Evolutionary conservation across 1,140 invertebrate species (phyloP).

Genomic region (Drosophila saltans): DNA sequence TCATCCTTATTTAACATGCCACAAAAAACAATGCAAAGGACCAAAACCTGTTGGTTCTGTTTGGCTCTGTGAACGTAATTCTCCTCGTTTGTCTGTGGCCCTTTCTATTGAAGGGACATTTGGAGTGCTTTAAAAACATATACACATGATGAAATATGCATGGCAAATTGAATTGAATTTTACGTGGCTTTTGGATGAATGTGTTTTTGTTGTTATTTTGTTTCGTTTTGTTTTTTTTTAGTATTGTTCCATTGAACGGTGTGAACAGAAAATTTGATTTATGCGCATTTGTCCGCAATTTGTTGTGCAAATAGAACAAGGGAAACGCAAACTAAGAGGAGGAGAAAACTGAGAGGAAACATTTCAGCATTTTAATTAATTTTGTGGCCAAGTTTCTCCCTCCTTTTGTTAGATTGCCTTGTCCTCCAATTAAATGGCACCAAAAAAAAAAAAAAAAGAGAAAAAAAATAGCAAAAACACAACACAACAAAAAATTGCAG

Average conservation of each 20-base stretch:
- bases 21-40: slow-evolving; percentile 45
- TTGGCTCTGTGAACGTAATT: not conserved
- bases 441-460: slow-evolving; percentile 25
- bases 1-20: slow-evolving; percentile 26
- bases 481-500: slow-evolving; percentile 49
- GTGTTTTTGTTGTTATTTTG: not conserved
- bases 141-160: slow-evolving; percentile 74
- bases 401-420: slow-evolving; percentile 23
- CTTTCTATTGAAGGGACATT: slow-evolving; percentile 33
- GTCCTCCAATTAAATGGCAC: slow-evolving; percentile 64
- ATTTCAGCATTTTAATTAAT: slow-evolving; percentile 74
- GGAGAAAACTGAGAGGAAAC: slow-evolving; percentile 26
- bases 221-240: slow-evolving; percentile 15
- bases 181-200: slow-evolving; percentile 12
- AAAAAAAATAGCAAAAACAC: too few species aligned
- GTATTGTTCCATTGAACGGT: slow-evolving; percentile 56
- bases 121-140: slow-evolving; percentile 65
- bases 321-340: slow-evolving; percentile 12
- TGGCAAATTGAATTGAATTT: slow-evolving; percentile 74
- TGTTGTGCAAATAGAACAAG: slow-evolving; percentile 70
- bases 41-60: slow-evolving; percentile 52
- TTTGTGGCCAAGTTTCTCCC: slow-evolving; percentile 32
- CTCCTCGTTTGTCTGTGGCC: slow-evolving; percentile 15
- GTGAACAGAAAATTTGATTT: slow-evolving; percentile 74
- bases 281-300: slow-evolving; percentile 79